A percentile compares a stretch with the other conserved stretches of the same genome.
Evolutionary conservation across 2,888 invertebrate genomes (phyloP).

Genomic region (Leptodirus hochenwartii): DNA sequence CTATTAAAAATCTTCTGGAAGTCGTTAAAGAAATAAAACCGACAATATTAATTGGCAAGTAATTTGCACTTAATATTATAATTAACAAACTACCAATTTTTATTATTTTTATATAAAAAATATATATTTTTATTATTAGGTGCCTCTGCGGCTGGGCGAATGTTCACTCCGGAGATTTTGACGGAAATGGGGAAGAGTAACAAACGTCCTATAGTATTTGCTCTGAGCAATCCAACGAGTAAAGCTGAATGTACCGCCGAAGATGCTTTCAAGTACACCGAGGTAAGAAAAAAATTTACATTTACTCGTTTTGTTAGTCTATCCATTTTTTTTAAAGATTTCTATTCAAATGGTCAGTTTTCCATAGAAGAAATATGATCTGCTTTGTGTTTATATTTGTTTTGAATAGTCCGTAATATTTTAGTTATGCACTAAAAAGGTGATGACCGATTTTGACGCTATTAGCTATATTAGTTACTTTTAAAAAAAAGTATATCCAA

Average conservation of each 20-base stretch:
- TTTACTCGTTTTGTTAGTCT: constrained; percentile 15
- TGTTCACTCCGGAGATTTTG: constrained; percentile 77
- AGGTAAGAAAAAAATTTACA: constrained; percentile 33
- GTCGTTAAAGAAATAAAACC: constrained; percentile 76
- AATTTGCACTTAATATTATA: constrained; percentile 1
- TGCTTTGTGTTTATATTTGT: not conserved
- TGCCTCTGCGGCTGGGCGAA: constrained; percentile 80
- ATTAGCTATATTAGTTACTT: no score
- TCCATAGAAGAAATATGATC: constrained; percentile 3
- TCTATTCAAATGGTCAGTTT: no score
- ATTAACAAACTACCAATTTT: no score
- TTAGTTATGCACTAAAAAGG: no score
- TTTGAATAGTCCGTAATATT: no score
- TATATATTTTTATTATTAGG: constrained; percentile 32
- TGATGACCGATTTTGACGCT: no score
- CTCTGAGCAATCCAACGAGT: constrained; percentile 93
- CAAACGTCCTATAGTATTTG: constrained; percentile 85
- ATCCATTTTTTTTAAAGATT: no score
- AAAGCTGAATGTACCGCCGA: constrained; percentile 98
- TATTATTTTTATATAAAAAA: no score
- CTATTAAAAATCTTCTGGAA: constrained; percentile 58
- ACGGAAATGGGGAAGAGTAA: constrained; percentile 73
- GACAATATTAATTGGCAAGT: constrained; percentile 66
- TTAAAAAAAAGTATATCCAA: no score
- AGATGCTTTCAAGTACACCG: constrained; percentile 77